Percentiles rank a stretch among this genome's conserved stretches.
Evolutionary conservation across 2,888 invertebrate species (phyloP).

Genomic region (Pardosa pseudoannulata): DNA sequence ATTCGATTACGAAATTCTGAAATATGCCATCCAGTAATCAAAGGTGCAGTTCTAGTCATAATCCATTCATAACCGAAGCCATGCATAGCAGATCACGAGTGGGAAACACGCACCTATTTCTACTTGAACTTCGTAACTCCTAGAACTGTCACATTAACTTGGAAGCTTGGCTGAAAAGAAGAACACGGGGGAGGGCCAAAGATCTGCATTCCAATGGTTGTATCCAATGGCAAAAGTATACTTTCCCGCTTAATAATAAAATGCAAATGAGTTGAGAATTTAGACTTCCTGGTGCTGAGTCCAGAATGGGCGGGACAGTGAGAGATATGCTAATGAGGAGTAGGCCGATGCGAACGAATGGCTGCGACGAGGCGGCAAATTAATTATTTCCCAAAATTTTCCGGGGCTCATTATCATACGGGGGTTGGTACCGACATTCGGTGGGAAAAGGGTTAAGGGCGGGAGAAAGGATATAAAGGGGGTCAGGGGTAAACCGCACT

Average conservation of each 20-base stretch:
- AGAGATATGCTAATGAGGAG: conserved; percentile 58
- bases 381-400: conserved; percentile 67
- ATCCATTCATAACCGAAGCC: neutral
- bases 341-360: conserved; percentile 24
- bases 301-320: conserved; percentile 43
- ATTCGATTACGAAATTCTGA: neutral
- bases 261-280: conserved; percentile 32
- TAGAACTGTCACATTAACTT: neutral
- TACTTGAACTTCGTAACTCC: neutral
- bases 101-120: neutral
- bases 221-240: conserved; percentile 25
- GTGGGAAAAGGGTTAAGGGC: conserved; percentile 21
- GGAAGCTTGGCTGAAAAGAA: neutral
- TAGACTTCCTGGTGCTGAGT: conserved; percentile 26
- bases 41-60: neutral
- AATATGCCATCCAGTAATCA: neutral
- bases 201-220: neutral
- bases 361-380: conserved; percentile 37
- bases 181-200: neutral
- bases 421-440: neutral
- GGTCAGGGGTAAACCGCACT: conserved; percentile 23
- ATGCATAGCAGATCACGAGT: neutral
- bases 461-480: neutral
- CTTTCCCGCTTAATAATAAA: conserved; percentile 27
- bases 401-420: conserved; percentile 56